These are phyloP conservation scores for Lasioglossum zephyrum DNA, from an alignment of 2,888 invertebrate species.

Conservation along the genomic window DNA sequence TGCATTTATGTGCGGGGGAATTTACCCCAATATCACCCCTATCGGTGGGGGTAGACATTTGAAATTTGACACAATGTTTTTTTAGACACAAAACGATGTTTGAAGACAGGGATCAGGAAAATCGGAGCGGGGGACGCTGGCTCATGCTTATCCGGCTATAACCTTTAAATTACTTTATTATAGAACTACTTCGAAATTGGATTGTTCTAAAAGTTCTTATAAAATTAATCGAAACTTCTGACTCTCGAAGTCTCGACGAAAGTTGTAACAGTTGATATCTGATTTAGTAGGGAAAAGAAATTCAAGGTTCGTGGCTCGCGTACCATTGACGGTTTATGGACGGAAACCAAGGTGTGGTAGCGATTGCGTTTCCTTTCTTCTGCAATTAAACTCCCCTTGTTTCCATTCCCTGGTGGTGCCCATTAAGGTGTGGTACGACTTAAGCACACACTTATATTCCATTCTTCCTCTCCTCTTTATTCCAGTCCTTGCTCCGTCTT, in stretches of 20 bases:
- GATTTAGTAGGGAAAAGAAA: constrained; percentile 11
- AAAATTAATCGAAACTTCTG: no score
- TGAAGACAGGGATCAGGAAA: no score
- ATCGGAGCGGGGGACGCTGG: no score
- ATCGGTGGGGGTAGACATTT: no score
- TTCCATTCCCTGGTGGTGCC: constrained; percentile 56
- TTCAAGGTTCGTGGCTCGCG: constrained; percentile 20
- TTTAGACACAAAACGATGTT: no score
- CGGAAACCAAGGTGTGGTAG: constrained; percentile 59
- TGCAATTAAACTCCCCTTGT: constrained; percentile 64
- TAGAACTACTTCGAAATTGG: neutral
- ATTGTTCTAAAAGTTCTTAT: no score
- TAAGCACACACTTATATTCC: constrained; percentile 61
- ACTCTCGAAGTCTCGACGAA: neutral
- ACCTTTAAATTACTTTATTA: no score
- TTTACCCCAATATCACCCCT: no score
- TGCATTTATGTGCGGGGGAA: no score
- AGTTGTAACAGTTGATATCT: neutral
- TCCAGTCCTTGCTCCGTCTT: neutral
- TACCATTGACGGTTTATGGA: constrained; percentile 34
- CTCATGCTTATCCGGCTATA: no score
- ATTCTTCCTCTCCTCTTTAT: constrained; percentile 28
- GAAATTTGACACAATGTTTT: no score
- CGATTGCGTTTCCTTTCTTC: constrained; percentile 59
- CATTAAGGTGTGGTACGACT: constrained; percentile 70